These are phyloP conservation scores for Syngnathus floridae DNA, from an alignment of 2,113 vertebrate species.

Conservation along the genomic window DNA sequence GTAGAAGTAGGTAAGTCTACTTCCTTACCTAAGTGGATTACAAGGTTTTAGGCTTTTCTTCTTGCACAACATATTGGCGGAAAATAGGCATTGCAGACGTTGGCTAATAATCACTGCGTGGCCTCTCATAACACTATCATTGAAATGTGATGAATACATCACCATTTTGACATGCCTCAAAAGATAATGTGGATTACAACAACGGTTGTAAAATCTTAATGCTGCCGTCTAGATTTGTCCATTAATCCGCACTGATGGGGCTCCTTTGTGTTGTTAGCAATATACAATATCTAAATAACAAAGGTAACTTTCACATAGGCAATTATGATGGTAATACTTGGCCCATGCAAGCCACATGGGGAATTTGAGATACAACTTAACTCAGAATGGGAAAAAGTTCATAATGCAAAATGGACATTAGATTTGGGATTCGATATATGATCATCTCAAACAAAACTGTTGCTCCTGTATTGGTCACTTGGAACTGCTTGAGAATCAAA, in stretches of 20 bases:
- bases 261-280: constrained; percentile 66
- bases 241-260: constrained; percentile 74
- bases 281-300: constrained; percentile 75
- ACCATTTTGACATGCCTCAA: constrained; percentile 69
- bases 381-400: constrained; percentile 50
- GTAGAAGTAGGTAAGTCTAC: constrained; percentile 60
- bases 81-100: constrained; percentile 68
- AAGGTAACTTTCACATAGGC: constrained; percentile 60
- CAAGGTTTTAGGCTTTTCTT: constrained; percentile 68
- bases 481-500: constrained; percentile 60
- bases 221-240: constrained; percentile 71
- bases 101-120: constrained; percentile 61
- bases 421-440: constrained; percentile 59
- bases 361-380: constrained; percentile 56
- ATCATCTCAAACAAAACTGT: constrained; percentile 67
- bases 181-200: constrained; percentile 76
- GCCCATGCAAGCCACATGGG: constrained; percentile 51
- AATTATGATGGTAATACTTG: constrained; percentile 67
- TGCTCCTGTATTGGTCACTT: constrained; percentile 56
- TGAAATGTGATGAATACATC: constrained; percentile 73
- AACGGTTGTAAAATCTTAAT: constrained; percentile 70
- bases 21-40: constrained; percentile 69
- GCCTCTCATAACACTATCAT: constrained; percentile 64
- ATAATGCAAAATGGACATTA: constrained; percentile 51
- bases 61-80: constrained; percentile 69